Evolutionary conservation across 2,113 vertebrate genomes (phyloP).

Genomic region (Pholis gunnellus): DNA sequence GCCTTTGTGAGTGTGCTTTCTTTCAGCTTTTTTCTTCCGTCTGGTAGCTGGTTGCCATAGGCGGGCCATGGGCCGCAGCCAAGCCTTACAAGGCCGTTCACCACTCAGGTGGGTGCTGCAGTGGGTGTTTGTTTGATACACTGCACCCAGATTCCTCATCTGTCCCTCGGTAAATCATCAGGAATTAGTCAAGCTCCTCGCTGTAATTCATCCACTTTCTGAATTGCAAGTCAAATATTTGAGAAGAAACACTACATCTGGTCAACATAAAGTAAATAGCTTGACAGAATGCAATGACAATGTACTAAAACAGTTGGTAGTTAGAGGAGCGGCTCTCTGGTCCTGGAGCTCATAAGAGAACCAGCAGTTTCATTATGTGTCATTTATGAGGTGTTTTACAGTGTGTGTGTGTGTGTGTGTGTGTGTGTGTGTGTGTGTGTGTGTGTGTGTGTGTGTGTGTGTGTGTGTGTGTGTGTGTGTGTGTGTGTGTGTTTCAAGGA

Average conservation of each 20-base stretch:
- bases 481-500: not conserved
- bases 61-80: constrained; percentile 55
- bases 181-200: not conserved
- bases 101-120: constrained; percentile 71
- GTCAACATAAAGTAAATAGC: constrained; percentile 27
- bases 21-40: constrained; percentile 49
- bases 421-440: not conserved
- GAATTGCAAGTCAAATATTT: not conserved
- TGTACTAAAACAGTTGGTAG: constrained; percentile 27
- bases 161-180: not conserved
- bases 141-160: constrained; percentile 17
- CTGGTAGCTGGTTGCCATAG: constrained; percentile 76
- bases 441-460: not conserved
- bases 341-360: constrained; percentile 1
- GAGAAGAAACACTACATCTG: constrained; percentile 20
- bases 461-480: not conserved
- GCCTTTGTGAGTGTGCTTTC: constrained; percentile 75
- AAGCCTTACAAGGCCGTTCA: constrained; percentile 51
- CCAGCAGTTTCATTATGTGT: constrained; percentile 48
- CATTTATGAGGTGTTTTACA: constrained; percentile 59
- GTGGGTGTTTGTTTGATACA: constrained; percentile 32
- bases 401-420: not conserved
- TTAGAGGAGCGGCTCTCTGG: constrained; percentile 22
- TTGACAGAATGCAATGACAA: constrained; percentile 23
- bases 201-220: not conserved